Evolutionary conservation across 2,797 vertebrate genomes (phyloP), one percentile per base, ranked within the genome.

Genomic region (Enteromius viviparus): DNA sequence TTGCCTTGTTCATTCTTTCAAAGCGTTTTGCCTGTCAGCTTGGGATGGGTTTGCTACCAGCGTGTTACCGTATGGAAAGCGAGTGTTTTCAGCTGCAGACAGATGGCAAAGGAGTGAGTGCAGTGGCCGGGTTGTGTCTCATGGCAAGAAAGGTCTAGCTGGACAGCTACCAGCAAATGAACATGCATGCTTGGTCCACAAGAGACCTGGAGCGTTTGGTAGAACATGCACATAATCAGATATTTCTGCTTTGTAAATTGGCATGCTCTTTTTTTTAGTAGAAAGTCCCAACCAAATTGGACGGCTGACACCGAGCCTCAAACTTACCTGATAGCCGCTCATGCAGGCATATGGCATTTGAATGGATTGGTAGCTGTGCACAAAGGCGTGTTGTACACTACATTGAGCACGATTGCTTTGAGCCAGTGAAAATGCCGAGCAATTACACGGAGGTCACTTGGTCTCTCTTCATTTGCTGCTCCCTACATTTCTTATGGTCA

Each of bases 371-470:
- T 88, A 86, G 76, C 81, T 84, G 82, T 85, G 82, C 53, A 75
- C 78, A 82, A 81, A 86, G 82, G 85, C 47, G 58, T 83, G 80
- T 88, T 89, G 91, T 89, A 88, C 65, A 77, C 90, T 88, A 88
- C 87, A 87, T 80, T 91, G 85, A 85, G 68, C 87, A 88, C 85
- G 88, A 90, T 88, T 79, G 89, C 86, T 93, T 85, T 69, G 76
- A 89, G 88, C 90, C 88, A 34, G 89, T 58, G 90, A 89, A 88
- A 85, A 90, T 84, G 75, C 53, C 2, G 70, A 86, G 88, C 89
- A 92, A 90, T 92, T 92, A 91, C 90, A 89, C 88, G 88, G 77
- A 78, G 83, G 84, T 85, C 88, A 72, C 84, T 85, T 77, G 85
- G 87, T 87, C 88, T 82, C 84, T 89, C 87, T 90, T 90, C 86